Evolutionary conservation across 2,113 vertebrate species (phyloP), one percentile per base, ranked within the genome.

Genomic region (Hoplias malabaricus): DNA sequence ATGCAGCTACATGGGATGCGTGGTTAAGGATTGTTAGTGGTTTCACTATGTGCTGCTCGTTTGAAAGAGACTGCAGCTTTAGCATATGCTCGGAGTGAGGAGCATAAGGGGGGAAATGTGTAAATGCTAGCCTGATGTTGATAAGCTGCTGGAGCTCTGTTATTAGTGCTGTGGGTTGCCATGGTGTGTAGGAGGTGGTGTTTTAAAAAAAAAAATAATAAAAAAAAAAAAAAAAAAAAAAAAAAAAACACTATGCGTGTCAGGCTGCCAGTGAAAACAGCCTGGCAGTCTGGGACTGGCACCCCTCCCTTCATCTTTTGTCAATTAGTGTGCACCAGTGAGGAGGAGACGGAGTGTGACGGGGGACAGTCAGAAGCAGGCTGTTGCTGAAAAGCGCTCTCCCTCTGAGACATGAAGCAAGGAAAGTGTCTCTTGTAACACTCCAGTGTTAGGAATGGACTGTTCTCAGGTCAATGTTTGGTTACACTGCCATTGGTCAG

Each of bases 61-160:
- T 43, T 29, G 57, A n/a, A 73, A 68, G 7, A 8, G 33, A 80
- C 63, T 74, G 19, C 40, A 70, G 48, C 50, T 69, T 56, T 29
- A 70, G 66, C 56, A 70, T 40, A 77, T 36, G 63, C 38, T 61
- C 70, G 62, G 62, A 69, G 53, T 16, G 36, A 11, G 42, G 7
- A 74, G 40, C 27, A 7, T n/a, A 3, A 57, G 27, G 48, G 21
- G 6, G 25, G 50, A 34, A 25, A 78, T 12, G 65, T 74, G 80
- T 69, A 73, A 82, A 74, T 57, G 70, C 43, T 34, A 69, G 11
- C 4, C 34, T 73, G 48, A 71, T 78, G 71, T 69, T 63, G 59
- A 78, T 68, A 73, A 82, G 69, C 61, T 68, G 80, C 59, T 43
- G 36, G 46, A 57, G 16, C 43, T 82, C 69, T 56, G 69, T 69